Evolutionary conservation across 2,888 invertebrate genomes (phyloP), one percentile per base, ranked within the genome.

Genomic region (Cosmia trapezina): DNA sequence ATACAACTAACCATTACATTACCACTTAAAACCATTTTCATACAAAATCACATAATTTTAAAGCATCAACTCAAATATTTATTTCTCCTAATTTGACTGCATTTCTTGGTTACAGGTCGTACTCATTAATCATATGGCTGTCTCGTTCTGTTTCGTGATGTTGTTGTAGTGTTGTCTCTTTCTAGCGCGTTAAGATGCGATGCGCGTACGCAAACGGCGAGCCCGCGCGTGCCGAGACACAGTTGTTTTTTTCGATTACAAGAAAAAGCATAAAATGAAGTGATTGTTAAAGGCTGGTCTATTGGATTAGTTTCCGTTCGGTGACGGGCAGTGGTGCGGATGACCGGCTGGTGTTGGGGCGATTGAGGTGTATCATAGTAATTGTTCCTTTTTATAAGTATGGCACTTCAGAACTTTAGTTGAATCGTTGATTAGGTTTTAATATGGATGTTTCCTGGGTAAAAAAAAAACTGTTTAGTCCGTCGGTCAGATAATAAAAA

Each of bases 11-110:
- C 45, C 54, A 56, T n/a, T 51, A 57, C 47, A 67, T 61, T 45
- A 79, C 17, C 47, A 70, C 64, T 65, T 63, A 65, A 62, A 67
- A 67, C 72, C 22, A 43, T 85, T 78, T 74, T 69, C n/a, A 73
- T 79, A 83, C 61, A 49, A 68, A 75, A 71, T 61, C 64, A 70
- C 67, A 70, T 74, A 73, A 68, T 78, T 87, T 86, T 70, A 85
- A 78, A 86, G 86, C 89, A 91, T 91, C 88, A 88, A 85, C 87
- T 83, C 87, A 89, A 85, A 93, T 94, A 93, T 94, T 94, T 94
- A 94, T 93, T 94, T 94, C 93, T 93, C 89, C 93, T 94, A 95
- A 96, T 95, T 95, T 94, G 93, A 94, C 93, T 94, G 92, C 93
- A 94, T 95, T 94, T 95, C 94, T 94, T 89, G 89, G 88, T 91